These are phyloP conservation scores for Echinometra lucunter DNA, from an alignment of 53 echinoderm and acorn worm genomes.

Conservation along the genomic window DNA sequence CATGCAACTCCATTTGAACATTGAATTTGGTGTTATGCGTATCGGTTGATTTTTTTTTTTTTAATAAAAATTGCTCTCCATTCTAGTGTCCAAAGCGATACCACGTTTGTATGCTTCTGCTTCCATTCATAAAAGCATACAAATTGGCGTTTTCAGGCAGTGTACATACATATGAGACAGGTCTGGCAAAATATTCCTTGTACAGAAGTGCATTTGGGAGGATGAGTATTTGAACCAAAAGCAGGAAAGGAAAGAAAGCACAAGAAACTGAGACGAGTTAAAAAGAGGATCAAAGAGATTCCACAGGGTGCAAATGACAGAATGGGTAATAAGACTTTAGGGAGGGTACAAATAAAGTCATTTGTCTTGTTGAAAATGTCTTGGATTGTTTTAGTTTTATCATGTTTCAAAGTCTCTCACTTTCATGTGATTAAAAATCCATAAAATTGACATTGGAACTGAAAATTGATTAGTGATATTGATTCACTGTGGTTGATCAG, in stretches of 20 bases:
- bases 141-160: neutral
- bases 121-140: neutral
- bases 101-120: neutral
- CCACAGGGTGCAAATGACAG: neutral
- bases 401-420: neutral
- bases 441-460: neutral
- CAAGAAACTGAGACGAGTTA: neutral
- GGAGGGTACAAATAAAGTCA: neutral
- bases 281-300: neutral
- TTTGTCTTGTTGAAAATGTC: neutral
- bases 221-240: neutral
- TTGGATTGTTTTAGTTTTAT: neutral
- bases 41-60: neutral
- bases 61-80: neutral
- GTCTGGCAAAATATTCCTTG: neutral
- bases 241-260: neutral
- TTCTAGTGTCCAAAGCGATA: neutral
- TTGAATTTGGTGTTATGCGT: neutral
- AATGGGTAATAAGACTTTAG: neutral
- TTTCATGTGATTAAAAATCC: neutral
- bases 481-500: neutral
- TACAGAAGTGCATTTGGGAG: neutral
- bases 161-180: neutral
- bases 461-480: neutral
- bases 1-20: neutral